A percentile compares a stretch with the other conserved stretches of the same genome.
Conservation (phyloP, 2,113 vertebrate species). For the Sinocyclocheilus grahami region DNA sequence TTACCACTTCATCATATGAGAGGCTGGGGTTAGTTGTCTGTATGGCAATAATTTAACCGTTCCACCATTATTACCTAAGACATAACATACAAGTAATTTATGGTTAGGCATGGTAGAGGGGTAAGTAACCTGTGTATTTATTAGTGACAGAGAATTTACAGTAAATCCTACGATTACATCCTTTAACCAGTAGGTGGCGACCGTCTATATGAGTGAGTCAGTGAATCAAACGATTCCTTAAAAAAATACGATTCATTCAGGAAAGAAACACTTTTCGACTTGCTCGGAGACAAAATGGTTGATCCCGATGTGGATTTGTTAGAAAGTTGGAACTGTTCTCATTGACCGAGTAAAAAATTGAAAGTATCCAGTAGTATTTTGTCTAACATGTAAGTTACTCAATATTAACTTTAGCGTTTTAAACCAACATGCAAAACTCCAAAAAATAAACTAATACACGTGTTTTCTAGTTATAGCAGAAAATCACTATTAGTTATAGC, state of each 20-base stretch:
- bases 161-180: not conserved
- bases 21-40: conserved; percentile 1
- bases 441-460: no score
- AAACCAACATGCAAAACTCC: not conserved
- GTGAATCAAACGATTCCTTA: not conserved
- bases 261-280: not conserved
- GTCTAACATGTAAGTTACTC: no score
- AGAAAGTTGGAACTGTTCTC: not conserved
- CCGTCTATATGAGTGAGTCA: not conserved
- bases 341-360: not conserved
- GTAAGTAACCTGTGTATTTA: not conserved
- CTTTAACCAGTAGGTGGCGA: not conserved
- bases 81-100: not conserved
- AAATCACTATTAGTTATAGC: not conserved
- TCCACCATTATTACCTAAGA: not conserved
- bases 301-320: not conserved
- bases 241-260: not conserved
- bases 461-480: no score
- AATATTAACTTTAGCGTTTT: not conserved
- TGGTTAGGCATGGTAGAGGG: not conserved
- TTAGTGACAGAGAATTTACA: not conserved
- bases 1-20: not conserved
- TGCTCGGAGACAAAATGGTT: not conserved
- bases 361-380: no score
- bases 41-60: not conserved